Conservation (phyloP, 23 tunicate genomes). For the Oikopleura vanhoeffeni region DNA sequence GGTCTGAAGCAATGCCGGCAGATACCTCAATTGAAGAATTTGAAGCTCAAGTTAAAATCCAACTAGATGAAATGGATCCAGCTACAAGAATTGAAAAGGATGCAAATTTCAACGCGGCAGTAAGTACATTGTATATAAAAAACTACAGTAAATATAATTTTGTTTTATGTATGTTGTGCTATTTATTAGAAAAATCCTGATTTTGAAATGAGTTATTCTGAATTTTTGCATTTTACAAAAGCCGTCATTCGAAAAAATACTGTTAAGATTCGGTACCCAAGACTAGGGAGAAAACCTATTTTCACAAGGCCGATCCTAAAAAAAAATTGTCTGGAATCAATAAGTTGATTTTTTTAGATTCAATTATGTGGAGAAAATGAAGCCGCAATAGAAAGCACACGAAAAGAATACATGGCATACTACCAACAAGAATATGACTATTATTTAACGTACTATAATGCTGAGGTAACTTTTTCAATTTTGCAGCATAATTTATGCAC, state of each 20-base stretch:
- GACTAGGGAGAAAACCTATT: too few relatives aligned
- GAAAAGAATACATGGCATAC: neutral
- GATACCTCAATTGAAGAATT: neutral
- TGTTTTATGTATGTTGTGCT: too few relatives aligned
- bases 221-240: neutral
- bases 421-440: neutral
- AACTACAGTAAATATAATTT: too few relatives aligned
- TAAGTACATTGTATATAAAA: too few relatives aligned
- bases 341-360: too few relatives aligned
- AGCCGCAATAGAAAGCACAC: neutral
- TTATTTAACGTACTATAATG: neutral
- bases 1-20: neutral
- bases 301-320: too few relatives aligned
- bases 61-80: neutral
- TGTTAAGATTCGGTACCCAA: too few relatives aligned
- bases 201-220: neutral
- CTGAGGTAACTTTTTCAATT: neutral
- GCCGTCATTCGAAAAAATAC: neutral
- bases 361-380: neutral
- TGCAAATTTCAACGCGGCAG: neutral
- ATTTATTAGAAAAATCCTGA: neutral
- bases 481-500: too few relatives aligned
- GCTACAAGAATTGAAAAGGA: neutral
- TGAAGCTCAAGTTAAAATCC: neutral
- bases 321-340: too few relatives aligned